Percentiles rank a stretch among this genome's conserved stretches.
Evolutionary conservation across 2,113 vertebrate genomes (phyloP).

Genomic region (Calonectris borealis): DNA sequence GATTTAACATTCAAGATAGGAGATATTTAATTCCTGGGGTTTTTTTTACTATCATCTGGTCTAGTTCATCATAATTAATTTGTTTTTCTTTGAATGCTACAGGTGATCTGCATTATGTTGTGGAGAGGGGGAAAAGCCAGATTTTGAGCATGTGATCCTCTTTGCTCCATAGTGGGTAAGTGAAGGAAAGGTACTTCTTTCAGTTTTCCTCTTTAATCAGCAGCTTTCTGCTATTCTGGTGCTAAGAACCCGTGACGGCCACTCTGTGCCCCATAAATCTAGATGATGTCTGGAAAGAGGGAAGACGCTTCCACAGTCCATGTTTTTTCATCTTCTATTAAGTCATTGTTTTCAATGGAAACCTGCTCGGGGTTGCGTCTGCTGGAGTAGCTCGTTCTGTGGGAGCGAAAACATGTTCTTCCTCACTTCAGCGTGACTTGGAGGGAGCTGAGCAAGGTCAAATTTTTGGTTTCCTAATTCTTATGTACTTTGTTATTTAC

Average conservation of each 20-base stretch:
- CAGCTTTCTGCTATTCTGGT: background rate
- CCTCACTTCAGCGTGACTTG: background rate
- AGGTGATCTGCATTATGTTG: background rate
- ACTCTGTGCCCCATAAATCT: background rate
- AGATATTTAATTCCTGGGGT: background rate
- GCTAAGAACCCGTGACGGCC: background rate
- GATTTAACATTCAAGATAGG: background rate
- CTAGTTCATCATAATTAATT: background rate
- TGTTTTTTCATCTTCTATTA: background rate
- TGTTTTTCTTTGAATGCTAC: background rate
- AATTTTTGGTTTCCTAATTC: background rate
- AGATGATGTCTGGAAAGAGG: background rate
- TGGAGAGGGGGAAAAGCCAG: background rate
- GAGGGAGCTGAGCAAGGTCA: background rate
- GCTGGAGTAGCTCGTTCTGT: background rate
- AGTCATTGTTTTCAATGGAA: background rate
- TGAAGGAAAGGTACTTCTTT: background rate
- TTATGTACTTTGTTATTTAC: background rate
- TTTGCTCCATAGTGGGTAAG: accelerated
- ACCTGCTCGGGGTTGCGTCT: background rate
- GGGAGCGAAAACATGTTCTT: background rate
- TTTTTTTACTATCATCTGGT: background rate
- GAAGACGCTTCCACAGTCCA: background rate
- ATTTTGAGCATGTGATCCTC: background rate
- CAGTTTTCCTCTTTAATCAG: background rate